Conservation (phyloP, 2,797 vertebrate species). For the Microctenopoma steveboyesi region DNA sequence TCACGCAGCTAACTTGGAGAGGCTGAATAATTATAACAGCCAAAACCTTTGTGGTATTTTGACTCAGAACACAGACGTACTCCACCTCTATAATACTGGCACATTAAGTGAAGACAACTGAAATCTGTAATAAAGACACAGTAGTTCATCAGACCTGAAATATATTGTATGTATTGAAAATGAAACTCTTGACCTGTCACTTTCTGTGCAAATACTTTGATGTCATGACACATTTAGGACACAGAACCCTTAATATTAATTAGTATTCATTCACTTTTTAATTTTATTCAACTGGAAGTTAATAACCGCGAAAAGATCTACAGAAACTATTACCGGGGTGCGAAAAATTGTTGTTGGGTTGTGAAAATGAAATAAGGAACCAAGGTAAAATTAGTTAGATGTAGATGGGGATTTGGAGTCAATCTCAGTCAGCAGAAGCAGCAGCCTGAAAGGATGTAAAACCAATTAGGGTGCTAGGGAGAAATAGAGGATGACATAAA, state of each 20-base stretch:
- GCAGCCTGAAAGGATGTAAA: conserved; percentile 23
- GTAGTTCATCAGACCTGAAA: neutral
- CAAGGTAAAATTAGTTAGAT: conserved; percentile 26
- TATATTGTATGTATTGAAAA: neutral
- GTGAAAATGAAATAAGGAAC: conserved; percentile 14
- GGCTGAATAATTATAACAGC: too few species aligned
- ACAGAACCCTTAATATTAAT: neutral
- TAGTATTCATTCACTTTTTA: neutral
- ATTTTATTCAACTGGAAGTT: neutral
- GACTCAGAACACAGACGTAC: neutral
- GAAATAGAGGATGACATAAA: conserved; percentile 26
- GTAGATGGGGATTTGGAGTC: conserved; percentile 17
- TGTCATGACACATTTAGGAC: neutral
- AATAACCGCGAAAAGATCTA: neutral
- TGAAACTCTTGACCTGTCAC: neutral
- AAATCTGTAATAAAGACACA: neutral
- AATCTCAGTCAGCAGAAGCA: conserved; percentile 22
- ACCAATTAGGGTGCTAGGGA: conserved; percentile 35
- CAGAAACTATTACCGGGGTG: neutral
- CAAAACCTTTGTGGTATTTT: neutral
- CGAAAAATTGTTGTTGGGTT: conserved; percentile 24
- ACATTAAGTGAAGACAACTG: neutral
- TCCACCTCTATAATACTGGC: neutral
- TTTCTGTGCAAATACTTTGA: neutral
- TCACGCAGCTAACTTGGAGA: too few species aligned